Base-by-base conservation (phyloP, 2,888 invertebrate species). In the Eristalis arbustorum region DNA sequence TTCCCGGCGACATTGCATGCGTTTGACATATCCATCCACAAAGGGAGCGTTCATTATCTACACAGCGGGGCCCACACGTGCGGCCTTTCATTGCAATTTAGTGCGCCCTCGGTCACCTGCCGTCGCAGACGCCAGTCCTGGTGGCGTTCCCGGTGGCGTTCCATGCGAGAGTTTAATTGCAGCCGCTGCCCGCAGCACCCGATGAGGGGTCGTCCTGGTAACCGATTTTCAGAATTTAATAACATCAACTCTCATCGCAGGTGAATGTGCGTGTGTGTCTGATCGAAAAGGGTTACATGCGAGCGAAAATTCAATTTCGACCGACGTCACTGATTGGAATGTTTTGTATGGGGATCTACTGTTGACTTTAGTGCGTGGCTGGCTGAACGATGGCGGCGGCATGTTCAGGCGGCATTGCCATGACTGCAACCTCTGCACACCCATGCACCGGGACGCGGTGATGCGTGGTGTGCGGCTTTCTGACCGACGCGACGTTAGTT, bases 141-240 rank as follows among this genome's bases (percentile, higher is more conserved):
- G 5, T 49, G 13, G 1, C 23, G 8, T 40, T 49, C 2, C 6
- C 3, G 25, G 5, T 49, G 13, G 1, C 23, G 8, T 40, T 59
- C 14, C 40, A 71, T 23, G 18, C 61, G 31, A 18, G 22, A 61
- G 14, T 61, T 42, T 49, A 62, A 42, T 72, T 72, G 68, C n/a
- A 22, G 8, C 49, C 49, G 18, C n/a, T 18, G 10, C 8, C 49
- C 18, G 8, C 18, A 18, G 25, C 23, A 71, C 23, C n/a, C 42
- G 40, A 62, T 62, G 31, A 37, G 23, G 13, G 73, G 49, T 73
- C n/a, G 73, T 56, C 73, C 49, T 25, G 34, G 73, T 6, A 56
- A 64, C 73, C 14, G 57, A 57, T 56, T 74, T 73, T 73, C 56
- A 63, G 34, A 73, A 73, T 73, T 73, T 73, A 73, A 73, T 73